Conservation (phyloP, 1,140 invertebrate genomes). For the Drosophila biarmipes region DNA sequence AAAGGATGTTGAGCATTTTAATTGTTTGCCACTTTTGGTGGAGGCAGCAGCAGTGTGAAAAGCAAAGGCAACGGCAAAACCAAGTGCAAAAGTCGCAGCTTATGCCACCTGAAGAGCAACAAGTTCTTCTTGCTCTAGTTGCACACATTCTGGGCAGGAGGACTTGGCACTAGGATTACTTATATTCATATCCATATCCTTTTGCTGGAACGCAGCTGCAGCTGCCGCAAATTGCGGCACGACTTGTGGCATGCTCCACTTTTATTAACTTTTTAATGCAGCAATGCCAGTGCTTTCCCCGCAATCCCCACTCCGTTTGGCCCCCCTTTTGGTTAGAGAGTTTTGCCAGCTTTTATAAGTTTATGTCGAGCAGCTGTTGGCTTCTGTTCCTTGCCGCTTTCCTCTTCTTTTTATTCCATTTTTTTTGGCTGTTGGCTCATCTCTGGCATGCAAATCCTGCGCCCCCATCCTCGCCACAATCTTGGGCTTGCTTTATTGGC, state of each 20-base stretch:
- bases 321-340: constrained; percentile 22
- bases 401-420: constrained; percentile 5
- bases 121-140: constrained; percentile 33
- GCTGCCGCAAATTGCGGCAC: constrained; percentile 80
- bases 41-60: constrained; percentile 1
- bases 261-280: constrained; percentile 83
- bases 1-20: constrained; percentile 54
- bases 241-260: constrained; percentile 82
- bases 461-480: background rate
- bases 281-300: constrained; percentile 27
- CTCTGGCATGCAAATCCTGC: constrained; percentile 38
- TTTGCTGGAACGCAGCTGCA: constrained; percentile 58
- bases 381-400: constrained; percentile 16
- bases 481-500: constrained; percentile 64
- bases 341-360: constrained; percentile 54
- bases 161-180: constrained; percentile 49
- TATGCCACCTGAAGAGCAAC: constrained; percentile 64
- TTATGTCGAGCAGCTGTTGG: constrained; percentile 57
- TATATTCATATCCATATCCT: constrained; percentile 77
- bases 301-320: background rate
- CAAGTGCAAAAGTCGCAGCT: constrained; percentile 68
- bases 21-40: constrained; percentile 66
- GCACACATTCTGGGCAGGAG: constrained; percentile 13
- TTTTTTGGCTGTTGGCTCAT: constrained; percentile 16
- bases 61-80: constrained; percentile 5